These are phyloP conservation scores for Chaetura pelagica DNA, from an alignment of 2,113 vertebrate genomes.

Conservation along the genomic window DNA sequence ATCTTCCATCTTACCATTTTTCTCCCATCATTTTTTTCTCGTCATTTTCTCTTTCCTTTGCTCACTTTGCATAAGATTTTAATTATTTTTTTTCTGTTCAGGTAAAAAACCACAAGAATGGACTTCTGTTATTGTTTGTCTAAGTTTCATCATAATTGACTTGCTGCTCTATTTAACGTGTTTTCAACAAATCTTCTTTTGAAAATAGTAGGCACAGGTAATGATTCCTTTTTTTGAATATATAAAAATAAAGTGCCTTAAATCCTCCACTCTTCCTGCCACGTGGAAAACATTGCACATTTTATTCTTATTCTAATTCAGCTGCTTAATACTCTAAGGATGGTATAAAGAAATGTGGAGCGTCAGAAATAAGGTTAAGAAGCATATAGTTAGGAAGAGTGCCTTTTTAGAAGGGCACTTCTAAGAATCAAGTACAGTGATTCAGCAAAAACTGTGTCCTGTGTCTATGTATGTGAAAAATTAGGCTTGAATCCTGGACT, in stretches of 20 bases:
- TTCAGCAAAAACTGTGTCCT: neutral
- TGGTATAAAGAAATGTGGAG: neutral
- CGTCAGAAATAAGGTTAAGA: neutral
- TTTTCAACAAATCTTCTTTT: slow-evolving; percentile 73
- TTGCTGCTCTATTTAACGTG: slow-evolving; percentile 72
- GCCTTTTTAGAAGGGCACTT: neutral
- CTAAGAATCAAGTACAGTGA: neutral
- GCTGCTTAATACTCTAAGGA: neutral
- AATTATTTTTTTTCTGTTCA: neutral
- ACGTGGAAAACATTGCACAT: neutral
- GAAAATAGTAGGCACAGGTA: slow-evolving; percentile 67
- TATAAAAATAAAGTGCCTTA: neutral
- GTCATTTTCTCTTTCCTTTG: neutral
- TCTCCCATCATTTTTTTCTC: neutral
- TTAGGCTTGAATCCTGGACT: neutral
- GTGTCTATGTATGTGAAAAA: neutral
- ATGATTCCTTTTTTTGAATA: neutral
- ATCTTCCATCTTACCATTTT: neutral
- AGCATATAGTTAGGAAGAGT: neutral
- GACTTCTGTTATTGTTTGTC: slow-evolving; percentile 73
- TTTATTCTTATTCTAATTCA: slow-evolving; percentile 27
- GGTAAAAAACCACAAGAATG: slow-evolving; percentile 74
- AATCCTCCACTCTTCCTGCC: neutral
- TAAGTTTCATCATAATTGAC: slow-evolving; percentile 74
- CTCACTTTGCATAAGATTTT: neutral